phyloP scores from a whole-genome alignment of 2,888 invertebrate genomes.

The Plagodis pulveraria region DNA sequence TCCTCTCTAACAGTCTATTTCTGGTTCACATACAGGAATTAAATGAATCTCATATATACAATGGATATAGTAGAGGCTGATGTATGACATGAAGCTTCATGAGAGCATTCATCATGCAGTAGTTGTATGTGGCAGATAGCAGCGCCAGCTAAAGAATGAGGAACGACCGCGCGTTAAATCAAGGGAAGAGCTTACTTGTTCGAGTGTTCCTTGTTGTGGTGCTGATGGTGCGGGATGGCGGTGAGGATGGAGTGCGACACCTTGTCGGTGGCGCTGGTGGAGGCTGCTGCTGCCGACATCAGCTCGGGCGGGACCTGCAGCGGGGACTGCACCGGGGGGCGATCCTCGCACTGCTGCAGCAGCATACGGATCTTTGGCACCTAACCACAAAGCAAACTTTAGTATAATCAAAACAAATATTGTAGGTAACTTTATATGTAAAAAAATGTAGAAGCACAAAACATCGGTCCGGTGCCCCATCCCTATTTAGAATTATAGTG shows the following conservation, averaged over 20 bases:
- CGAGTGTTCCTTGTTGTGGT: constrained; percentile 58
- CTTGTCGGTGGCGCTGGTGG: constrained; percentile 88
- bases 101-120: too few species aligned
- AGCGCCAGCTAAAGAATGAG: too few species aligned
- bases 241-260: constrained; percentile 93
- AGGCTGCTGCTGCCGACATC: constrained; percentile 65
- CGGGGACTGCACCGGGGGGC: constrained; percentile 49
- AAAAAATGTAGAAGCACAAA: too few species aligned
- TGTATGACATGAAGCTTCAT: too few species aligned
- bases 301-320: constrained; percentile 55
- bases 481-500: too few species aligned
- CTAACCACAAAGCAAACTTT: constrained; percentile 49
- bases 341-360: constrained; percentile 59
- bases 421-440: neutral
- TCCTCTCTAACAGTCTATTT: too few species aligned
- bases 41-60: too few species aligned
- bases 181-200: constrained; percentile 49
- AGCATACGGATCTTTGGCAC: constrained; percentile 82
- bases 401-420: neutral
- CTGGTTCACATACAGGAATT: too few species aligned
- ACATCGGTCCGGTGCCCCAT: too few species aligned
- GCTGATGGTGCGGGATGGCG: constrained; percentile 82
- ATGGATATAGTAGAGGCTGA: too few species aligned
- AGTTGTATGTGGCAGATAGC: too few species aligned
- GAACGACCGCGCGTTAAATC: too few species aligned